Evolutionary conservation across 2,797 vertebrate genomes (phyloP).

Genomic region (Esox lucius): DNA sequence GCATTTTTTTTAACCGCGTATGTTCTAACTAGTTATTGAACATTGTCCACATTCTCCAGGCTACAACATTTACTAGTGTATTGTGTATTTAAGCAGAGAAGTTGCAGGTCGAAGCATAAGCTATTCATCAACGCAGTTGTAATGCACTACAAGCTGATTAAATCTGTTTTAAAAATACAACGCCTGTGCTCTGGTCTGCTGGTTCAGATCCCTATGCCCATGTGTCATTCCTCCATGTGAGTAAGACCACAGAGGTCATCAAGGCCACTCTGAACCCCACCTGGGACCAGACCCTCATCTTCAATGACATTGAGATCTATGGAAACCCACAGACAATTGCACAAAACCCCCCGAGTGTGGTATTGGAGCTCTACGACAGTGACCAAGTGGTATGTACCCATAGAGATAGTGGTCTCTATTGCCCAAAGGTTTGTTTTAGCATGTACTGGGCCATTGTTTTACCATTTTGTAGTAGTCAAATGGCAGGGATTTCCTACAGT

Average conservation of each 20-base stretch:
- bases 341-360: constrained; percentile 81
- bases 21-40: not conserved
- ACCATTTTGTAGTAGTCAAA: no score
- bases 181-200: not conserved
- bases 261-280: constrained; percentile 90
- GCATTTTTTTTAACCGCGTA: constrained; percentile 23
- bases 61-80: not conserved
- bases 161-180: not conserved
- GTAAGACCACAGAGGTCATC: constrained; percentile 93
- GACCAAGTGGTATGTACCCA: constrained; percentile 89
- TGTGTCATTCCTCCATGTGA: constrained; percentile 92
- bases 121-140: not conserved
- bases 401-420: no score
- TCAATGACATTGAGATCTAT: constrained; percentile 87
- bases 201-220: constrained; percentile 90
- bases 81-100: not conserved
- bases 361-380: constrained; percentile 90
- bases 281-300: constrained; percentile 98
- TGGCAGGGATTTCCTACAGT: no score
- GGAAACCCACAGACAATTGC: constrained; percentile 83
- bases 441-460: no score
- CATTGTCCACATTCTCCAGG: not conserved
- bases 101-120: not conserved
- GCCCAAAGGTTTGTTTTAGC: no score
- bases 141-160: not conserved